phyloP scores from a whole-genome alignment of 1,140 invertebrate genomes.

The Drosophila murphyi region DNA sequence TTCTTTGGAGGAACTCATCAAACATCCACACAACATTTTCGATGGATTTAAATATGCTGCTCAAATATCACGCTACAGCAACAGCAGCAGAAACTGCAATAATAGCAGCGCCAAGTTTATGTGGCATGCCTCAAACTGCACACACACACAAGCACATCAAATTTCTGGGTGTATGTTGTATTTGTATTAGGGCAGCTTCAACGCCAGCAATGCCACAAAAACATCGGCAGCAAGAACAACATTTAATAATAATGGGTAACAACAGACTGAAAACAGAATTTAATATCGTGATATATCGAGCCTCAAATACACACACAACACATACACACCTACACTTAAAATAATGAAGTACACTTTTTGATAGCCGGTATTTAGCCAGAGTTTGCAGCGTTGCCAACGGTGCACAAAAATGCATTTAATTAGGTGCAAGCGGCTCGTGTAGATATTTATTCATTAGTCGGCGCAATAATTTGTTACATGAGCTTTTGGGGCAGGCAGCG shows the following conservation, averaged over 20 bases:
- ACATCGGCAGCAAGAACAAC: constrained; percentile 16
- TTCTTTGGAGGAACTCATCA: neutral
- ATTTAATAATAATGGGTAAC: neutral
- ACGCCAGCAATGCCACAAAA: constrained; percentile 48
- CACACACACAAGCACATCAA: constrained; percentile 26
- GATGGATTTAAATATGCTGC: constrained; percentile 75
- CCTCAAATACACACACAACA: neutral
- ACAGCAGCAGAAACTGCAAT: constrained; percentile 26
- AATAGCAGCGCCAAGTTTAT: constrained; percentile 65
- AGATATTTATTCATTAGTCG: constrained; percentile 78
- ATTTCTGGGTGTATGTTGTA: constrained; percentile 27
- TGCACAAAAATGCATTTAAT: constrained; percentile 39
- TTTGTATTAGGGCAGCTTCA: constrained; percentile 73
- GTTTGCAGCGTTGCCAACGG: constrained; percentile 4
- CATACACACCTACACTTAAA: neutral
- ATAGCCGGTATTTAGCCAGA: neutral
- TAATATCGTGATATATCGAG: constrained; percentile 30
- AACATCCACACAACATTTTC: constrained; percentile 33
- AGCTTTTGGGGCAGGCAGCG: constrained; percentile 27
- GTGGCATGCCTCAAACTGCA: constrained; percentile 73
- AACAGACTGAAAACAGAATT: constrained; percentile 18
- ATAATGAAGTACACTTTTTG: neutral
- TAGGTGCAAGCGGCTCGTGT: constrained; percentile 21
- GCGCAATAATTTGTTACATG: constrained; percentile 57
- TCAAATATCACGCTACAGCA: constrained; percentile 62